phyloP scores from a whole-genome alignment of 2,113 vertebrate species.

The Tympanuchus pallidicinctus region DNA sequence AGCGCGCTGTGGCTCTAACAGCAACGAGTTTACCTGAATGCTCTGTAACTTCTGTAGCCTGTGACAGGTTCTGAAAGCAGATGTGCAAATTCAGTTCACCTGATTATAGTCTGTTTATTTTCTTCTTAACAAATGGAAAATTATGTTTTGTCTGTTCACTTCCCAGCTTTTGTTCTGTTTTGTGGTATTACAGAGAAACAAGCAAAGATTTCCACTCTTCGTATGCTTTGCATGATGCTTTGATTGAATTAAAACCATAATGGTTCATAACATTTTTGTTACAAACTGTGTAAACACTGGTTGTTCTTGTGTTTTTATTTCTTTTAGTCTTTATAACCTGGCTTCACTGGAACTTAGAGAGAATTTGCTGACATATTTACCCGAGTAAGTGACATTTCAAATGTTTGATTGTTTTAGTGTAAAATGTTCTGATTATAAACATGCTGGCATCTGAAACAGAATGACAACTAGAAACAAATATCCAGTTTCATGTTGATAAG shows the following conservation, averaged over 20 bases:
- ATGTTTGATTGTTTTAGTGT: not conserved
- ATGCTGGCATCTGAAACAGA: not conserved
- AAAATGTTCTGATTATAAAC: not conserved
- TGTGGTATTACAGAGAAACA: not conserved
- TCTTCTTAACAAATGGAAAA: not conserved
- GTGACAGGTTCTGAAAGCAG: not conserved
- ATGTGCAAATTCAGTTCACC: not conserved
- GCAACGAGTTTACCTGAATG: not conserved
- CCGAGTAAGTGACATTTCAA: conserved; percentile 87
- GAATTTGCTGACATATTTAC: conserved; percentile 95
- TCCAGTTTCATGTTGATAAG: not conserved
- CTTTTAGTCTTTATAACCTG: conserved; percentile 93
- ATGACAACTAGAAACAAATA: not conserved
- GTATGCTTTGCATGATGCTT: not conserved
- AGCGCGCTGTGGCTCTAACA: not conserved
- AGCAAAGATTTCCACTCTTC: not conserved
- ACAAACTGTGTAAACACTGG: not conserved
- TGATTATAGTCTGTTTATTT: not conserved
- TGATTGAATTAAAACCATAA: not conserved
- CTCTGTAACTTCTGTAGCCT: not conserved
- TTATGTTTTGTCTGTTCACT: not conserved
- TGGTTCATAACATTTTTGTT: not conserved
- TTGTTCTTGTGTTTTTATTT: not conserved
- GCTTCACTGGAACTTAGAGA: conserved; percentile 96
- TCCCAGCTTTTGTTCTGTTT: not conserved